Base-by-base conservation (phyloP, 2,888 invertebrate species). In the Sericinus montela region DNA sequence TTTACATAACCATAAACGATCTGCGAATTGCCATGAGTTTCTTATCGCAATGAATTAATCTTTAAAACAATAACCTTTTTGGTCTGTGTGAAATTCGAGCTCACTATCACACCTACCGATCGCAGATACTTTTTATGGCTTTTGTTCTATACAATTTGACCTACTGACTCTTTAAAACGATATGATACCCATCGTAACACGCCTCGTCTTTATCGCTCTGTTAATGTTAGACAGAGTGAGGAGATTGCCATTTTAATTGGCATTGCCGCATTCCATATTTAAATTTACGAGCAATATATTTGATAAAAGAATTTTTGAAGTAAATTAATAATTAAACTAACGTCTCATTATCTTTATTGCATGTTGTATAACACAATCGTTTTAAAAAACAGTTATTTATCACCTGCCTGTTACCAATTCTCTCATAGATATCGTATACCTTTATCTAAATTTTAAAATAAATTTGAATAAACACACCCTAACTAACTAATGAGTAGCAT, bases 41-140 rank as follows among this genome's bases (percentile, higher is more conserved):
- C 51, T 61, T 66, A 67, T 69, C 65, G 42, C 30, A 3, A 36
- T 42, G 53, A 63, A 64, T 67, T 65, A 59, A 68, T 69, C 67
- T 64, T 39, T 59, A 54, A 63, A 65, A 69, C 67, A 67, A 68
- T 67, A 67, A 70, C 64, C 60, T 59, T 61, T 68, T 66, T 58
- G 62, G 60, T 62, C 63, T 64, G 65, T 67, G 65, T 67, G 65
- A 67, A 70, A 66, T 65, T 55, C 47, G 55, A 67, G 52, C 57
- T 43, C 44, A 54, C 47, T 57, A 66, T 64, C 62, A 57, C 65
- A 61, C 60, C 55, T 36, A 7, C 30, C 54, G 62, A 67, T 67
- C 52, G 42, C 16, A 58, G 59, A 65, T 63, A 58, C 37, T 55
- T 60, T 67, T 63, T 62, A 60, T 59, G 42, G 61, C 52, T 53